Evolutionary conservation across 2,888 invertebrate genomes (phyloP).

Genomic region (Meganola albula): DNA sequence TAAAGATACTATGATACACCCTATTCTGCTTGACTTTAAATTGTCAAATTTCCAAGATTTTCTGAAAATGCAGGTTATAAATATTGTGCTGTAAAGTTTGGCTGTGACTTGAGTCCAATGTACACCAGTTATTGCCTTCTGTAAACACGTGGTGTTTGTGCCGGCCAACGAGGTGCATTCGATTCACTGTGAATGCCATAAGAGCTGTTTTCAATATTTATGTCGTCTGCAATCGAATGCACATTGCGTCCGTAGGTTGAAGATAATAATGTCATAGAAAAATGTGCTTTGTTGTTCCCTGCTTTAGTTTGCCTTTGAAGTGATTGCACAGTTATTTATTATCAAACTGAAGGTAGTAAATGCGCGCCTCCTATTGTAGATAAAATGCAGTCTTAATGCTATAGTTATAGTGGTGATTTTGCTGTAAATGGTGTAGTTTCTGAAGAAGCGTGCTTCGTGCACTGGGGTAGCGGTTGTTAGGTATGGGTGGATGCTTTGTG

Average conservation of each 20-base stretch:
- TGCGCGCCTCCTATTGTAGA: slow-evolving; percentile 27
- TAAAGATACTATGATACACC: no score
- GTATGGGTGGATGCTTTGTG: slow-evolving; percentile 67
- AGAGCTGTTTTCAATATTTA: slow-evolving; percentile 70
- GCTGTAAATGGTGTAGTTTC: slow-evolving; percentile 33
- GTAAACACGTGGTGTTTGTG: slow-evolving; percentile 65
- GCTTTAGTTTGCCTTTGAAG: slow-evolving; percentile 44
- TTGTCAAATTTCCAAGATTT: no score
- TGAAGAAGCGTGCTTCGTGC: slow-evolving; percentile 44
- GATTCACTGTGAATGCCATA: slow-evolving; percentile 56
- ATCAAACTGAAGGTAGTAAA: slow-evolving; percentile 46
- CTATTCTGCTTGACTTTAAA: no score
- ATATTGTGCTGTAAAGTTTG: slow-evolving; percentile 53
- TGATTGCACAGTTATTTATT: slow-evolving; percentile 29
- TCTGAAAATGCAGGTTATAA: no score
- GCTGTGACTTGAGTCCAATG: slow-evolving; percentile 49
- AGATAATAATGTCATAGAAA: slow-evolving; percentile 35
- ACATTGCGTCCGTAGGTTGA: slow-evolving; percentile 51
- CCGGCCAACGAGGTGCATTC: slow-evolving; percentile 48
- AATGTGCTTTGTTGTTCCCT: slow-evolving; percentile 47
- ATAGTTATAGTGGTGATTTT: slow-evolving; percentile 30
- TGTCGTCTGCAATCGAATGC: slow-evolving; percentile 55
- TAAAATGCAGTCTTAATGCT: slow-evolving; percentile 16
- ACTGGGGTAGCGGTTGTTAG: slow-evolving; percentile 53
- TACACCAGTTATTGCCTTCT: slow-evolving; percentile 53